These are phyloP conservation scores for Danio kyathit DNA, from an alignment of 2,797 vertebrate species.

Conservation along the genomic window DNA sequence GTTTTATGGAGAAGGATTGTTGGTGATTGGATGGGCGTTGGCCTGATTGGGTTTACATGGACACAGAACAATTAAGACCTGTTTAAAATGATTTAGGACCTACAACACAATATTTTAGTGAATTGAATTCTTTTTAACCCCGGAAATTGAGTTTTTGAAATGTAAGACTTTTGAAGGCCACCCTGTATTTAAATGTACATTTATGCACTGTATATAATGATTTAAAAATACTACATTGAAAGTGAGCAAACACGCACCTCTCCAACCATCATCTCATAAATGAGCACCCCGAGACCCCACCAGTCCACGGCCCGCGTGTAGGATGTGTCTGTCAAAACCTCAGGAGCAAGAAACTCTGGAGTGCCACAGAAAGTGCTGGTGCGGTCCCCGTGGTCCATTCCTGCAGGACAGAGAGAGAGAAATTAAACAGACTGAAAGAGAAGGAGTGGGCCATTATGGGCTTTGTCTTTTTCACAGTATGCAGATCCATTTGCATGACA, in stretches of 20 bases:
- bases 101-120: too few relatives aligned
- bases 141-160: too few relatives aligned
- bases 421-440: background rate
- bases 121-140: too few relatives aligned
- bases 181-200: too few relatives aligned
- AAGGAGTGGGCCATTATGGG: background rate
- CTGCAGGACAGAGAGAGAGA: constrained; percentile 64
- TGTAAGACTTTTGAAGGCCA: too few relatives aligned
- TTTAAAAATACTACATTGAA: background rate
- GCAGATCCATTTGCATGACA: too few relatives aligned
- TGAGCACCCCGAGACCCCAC: constrained; percentile 92
- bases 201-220: background rate
- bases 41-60: too few relatives aligned
- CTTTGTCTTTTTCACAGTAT: background rate
- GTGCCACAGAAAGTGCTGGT: constrained; percentile 94
- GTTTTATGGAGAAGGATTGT: too few relatives aligned
- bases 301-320: constrained; percentile 90
- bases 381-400: constrained; percentile 90
- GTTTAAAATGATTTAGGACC: too few relatives aligned
- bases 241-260: constrained; percentile 79
- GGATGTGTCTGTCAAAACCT: too few relatives aligned
- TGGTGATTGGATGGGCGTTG: too few relatives aligned
- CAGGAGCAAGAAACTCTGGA: constrained; percentile 91
- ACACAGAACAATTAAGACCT: too few relatives aligned
- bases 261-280: constrained; percentile 93